These are phyloP conservation scores for Ligdia adustata DNA, from an alignment of 2,888 invertebrate genomes.

Conservation along the genomic window DNA sequence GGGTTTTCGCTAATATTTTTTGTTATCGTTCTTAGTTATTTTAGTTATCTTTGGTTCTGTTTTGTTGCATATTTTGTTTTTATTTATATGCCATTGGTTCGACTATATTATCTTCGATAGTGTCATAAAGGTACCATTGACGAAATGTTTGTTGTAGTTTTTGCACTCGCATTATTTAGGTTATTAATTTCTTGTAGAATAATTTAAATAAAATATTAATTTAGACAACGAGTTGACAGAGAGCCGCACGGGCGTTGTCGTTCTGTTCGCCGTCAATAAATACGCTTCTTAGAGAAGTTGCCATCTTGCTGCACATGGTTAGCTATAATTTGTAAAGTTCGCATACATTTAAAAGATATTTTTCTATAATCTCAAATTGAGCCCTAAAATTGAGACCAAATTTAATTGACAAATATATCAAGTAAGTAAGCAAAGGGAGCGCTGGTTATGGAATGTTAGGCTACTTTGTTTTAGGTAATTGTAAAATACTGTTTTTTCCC, in stretches of 20 bases:
- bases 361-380: constrained; percentile 35
- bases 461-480: constrained; percentile 73
- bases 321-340: constrained; percentile 27
- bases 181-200: constrained; percentile 36
- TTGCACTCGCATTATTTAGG: constrained; percentile 39
- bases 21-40: constrained; percentile 71
- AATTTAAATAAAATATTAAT: constrained; percentile 29
- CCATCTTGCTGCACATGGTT: constrained; percentile 27
- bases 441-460: constrained; percentile 57
- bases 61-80: constrained; percentile 66
- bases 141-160: constrained; percentile 24
- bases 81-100: constrained; percentile 31
- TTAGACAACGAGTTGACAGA: constrained; percentile 11
- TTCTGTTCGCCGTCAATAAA: constrained; percentile 23
- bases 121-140: constrained; percentile 41
- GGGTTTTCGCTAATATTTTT: constrained; percentile 55
- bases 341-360: not conserved
- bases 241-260: not conserved
- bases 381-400: constrained; percentile 77
- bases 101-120: constrained; percentile 40
- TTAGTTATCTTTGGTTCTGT: constrained; percentile 57
- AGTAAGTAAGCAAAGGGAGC: constrained; percentile 55
- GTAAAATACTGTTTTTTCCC: constrained; percentile 78
- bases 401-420: constrained; percentile 56
- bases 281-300: constrained; percentile 21